Conservation (phyloP, 2,113 vertebrate species). For the Nycticorax nycticorax region DNA sequence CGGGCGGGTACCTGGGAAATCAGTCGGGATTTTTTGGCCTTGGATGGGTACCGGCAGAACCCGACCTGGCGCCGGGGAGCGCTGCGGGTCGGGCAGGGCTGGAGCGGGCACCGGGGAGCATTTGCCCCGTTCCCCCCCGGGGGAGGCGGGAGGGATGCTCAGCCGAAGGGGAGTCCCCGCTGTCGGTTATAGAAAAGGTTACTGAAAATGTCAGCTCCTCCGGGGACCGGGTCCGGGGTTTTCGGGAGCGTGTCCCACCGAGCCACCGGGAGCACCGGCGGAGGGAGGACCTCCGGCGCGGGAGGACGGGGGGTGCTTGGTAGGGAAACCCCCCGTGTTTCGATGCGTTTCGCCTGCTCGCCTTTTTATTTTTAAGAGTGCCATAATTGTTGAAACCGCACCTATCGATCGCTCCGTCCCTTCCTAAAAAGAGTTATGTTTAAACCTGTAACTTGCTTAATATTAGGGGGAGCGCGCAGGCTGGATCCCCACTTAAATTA, state of each 20-base stretch:
- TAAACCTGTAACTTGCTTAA: background rate
- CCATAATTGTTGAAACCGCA: background rate
- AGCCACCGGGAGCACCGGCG: background rate
- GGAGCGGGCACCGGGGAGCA: background rate
- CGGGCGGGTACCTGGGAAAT: background rate
- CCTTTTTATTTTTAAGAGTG: background rate
- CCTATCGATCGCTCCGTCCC: fast-evolving
- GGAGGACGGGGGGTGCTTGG: background rate
- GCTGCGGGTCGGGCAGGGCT: background rate
- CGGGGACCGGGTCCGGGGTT: background rate
- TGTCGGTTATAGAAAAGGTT: background rate
- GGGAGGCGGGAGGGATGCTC: background rate
- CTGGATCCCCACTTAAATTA: background rate
- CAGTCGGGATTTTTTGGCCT: background rate
- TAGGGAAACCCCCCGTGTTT: background rate
- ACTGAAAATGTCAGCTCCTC: background rate
- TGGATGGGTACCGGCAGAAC: background rate
- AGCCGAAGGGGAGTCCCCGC: background rate
- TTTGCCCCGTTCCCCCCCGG: background rate
- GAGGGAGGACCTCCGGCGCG: background rate
- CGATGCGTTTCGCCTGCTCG: background rate
- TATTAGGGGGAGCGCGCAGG: background rate
- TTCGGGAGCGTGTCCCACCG: background rate
- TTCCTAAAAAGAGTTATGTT: background rate
- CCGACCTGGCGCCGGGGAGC: background rate